A percentile compares a stretch with the other conserved stretches of the same genome.
phyloP scores from a whole-genome alignment of 1,140 invertebrate genomes.

The Anastrepha obliqua region DNA sequence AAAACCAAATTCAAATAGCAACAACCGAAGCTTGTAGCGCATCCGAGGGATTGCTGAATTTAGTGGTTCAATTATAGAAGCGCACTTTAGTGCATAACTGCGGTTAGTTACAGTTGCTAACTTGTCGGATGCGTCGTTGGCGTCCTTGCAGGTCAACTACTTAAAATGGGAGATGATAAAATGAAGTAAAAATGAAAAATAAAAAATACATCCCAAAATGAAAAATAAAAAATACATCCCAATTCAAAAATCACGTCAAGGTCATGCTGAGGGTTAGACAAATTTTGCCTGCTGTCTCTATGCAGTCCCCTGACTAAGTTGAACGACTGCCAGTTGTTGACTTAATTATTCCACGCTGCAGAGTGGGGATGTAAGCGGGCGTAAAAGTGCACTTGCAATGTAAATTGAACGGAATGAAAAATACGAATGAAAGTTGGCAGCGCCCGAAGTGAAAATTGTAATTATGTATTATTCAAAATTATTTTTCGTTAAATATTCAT shows the following conservation, averaged over 20 bases:
- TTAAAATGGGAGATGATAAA: background rate
- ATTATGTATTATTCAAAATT: slow-evolving; percentile 3
- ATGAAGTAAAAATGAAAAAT: background rate
- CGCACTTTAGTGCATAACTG: background rate
- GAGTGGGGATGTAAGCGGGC: background rate
- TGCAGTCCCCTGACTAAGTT: background rate
- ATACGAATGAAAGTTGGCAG: background rate
- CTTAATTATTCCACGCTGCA: background rate
- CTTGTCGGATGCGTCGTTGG: background rate
- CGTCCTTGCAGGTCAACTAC: background rate
- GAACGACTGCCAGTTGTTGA: background rate
- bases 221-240: too few relatives aligned
- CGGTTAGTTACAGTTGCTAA: background rate
- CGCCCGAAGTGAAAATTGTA: background rate
- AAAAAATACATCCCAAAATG: too few relatives aligned
- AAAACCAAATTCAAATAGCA: background rate
- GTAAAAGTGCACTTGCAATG: background rate
- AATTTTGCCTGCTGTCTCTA: background rate
- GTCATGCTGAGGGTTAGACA: background rate
- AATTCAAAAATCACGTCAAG: slow-evolving; percentile 3
- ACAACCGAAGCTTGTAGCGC: background rate
- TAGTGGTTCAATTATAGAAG: background rate
- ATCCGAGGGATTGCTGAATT: background rate
- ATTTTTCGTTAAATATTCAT: slow-evolving; percentile 24
- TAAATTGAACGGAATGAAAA: background rate